phyloP scores from a whole-genome alignment of 2,888 invertebrate species.

The Chaetogeoica ovagalla region DNA sequence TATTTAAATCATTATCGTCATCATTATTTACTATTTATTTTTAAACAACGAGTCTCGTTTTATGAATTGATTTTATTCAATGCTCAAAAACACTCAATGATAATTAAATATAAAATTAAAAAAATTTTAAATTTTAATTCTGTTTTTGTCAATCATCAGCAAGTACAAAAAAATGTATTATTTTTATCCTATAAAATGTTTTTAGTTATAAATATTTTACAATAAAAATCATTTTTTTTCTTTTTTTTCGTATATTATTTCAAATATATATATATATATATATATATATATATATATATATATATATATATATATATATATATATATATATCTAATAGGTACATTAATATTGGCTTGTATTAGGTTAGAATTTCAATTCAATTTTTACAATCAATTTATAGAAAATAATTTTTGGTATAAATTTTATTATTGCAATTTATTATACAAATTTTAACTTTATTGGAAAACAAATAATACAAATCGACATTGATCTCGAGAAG shows the following conservation, averaged over 20 bases:
- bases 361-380: not conserved
- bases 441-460: not conserved
- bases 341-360: not conserved
- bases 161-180: not conserved
- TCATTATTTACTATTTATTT: not conserved
- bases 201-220: too few relatives aligned
- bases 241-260: too few relatives aligned
- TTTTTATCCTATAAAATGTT: too few relatives aligned
- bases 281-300: too few relatives aligned
- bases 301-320: too few relatives aligned
- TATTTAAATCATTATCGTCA: not conserved
- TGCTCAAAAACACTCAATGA: not conserved
- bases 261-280: too few relatives aligned
- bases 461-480: not conserved
- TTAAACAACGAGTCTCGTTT: not conserved
- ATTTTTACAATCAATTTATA: not conserved
- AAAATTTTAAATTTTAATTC: not conserved
- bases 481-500: not conserved
- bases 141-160: not conserved
- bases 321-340: too few relatives aligned
- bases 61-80: not conserved
- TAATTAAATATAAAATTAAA: constrained; percentile 1
- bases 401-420: not conserved
- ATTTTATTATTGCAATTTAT: constrained; percentile 6
- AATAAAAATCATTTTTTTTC: too few relatives aligned